phyloP scores from a whole-genome alignment of 2,888 invertebrate species.

The Synergus gifuensis region DNA sequence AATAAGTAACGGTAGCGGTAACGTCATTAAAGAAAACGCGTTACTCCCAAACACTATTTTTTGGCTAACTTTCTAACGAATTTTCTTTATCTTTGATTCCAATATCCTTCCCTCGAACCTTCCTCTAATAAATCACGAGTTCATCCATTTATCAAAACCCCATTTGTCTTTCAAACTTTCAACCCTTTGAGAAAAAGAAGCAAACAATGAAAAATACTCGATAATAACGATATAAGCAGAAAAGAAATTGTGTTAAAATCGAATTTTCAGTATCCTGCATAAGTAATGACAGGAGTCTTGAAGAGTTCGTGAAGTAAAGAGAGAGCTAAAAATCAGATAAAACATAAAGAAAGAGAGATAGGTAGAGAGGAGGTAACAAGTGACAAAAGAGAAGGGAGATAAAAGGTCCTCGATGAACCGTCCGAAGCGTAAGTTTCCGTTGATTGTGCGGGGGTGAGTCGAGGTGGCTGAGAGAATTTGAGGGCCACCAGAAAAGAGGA shows the following conservation, averaged over 20 bases:
- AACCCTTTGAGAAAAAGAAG: neutral
- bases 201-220: neutral
- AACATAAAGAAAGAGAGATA: constrained; percentile 1
- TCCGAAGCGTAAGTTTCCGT: constrained; percentile 46
- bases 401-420: constrained; percentile 54
- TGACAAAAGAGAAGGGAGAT: constrained; percentile 44
- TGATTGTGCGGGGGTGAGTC: constrained; percentile 44
- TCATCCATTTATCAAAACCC: neutral
- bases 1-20: no score
- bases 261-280: neutral
- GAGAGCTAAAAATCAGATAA: neutral
- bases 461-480: constrained; percentile 49
- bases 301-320: neutral
- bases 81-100: neutral
- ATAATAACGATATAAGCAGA: neutral
- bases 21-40: no score
- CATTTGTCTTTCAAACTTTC: neutral
- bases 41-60: neutral
- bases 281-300: neutral
- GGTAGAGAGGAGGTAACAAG: constrained; percentile 32
- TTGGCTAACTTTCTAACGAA: neutral
- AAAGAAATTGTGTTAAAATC: neutral
- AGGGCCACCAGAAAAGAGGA: constrained; percentile 43
- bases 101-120: neutral
- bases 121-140: neutral